Conservation (phyloP, 2,797 vertebrate genomes). For the Carcharodon carcharias region DNA sequence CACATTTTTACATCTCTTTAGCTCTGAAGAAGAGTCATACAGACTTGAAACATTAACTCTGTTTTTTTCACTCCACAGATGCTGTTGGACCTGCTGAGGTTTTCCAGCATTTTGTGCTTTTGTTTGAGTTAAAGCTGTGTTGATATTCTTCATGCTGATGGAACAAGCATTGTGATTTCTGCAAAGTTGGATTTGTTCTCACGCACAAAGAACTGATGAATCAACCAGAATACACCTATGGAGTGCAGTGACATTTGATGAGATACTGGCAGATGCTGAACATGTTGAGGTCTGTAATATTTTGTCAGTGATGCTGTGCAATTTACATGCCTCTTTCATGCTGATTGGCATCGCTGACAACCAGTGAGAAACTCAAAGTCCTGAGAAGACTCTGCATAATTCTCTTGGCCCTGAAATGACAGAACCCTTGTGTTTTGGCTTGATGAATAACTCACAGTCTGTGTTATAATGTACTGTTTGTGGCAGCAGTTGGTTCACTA, state of each 20-base stretch:
- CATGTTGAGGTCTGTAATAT: neutral
- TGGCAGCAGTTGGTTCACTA: neutral
- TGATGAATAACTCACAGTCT: neutral
- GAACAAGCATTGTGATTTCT: neutral
- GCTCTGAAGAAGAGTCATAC: no score
- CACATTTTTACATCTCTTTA: no score
- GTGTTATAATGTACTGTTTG: neutral
- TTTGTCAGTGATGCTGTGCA: neutral
- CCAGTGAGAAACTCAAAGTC: neutral
- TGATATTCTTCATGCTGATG: neutral
- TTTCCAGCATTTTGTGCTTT: no score
- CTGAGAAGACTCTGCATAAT: neutral
- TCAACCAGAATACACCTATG: neutral
- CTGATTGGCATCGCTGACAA: neutral
- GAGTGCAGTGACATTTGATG: neutral
- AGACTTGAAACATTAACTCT: no score
- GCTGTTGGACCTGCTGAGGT: no score
- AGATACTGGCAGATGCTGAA: neutral
- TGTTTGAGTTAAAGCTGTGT: no score
- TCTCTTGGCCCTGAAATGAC: neutral
- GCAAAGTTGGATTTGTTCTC: neutral
- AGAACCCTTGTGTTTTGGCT: neutral
- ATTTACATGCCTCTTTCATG: neutral
- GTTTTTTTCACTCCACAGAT: no score
- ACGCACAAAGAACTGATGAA: neutral